Percentiles rank a stretch among this genome's conserved stretches.
These are phyloP conservation scores for Phalacrocorax pelagicus DNA, from an alignment of 2,113 vertebrate genomes.

Conservation along the genomic window DNA sequence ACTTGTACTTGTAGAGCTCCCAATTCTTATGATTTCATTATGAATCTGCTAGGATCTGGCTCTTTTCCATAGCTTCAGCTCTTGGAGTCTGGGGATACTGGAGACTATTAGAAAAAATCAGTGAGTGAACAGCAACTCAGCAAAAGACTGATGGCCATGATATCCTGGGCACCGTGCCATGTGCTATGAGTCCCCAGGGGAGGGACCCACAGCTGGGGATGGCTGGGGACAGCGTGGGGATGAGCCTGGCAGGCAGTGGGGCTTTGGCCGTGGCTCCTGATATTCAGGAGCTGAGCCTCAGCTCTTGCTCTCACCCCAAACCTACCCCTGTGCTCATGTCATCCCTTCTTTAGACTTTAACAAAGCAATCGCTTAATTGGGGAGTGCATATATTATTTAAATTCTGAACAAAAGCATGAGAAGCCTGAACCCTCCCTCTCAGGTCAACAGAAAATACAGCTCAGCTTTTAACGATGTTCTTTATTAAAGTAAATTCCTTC, in stretches of 20 bases:
- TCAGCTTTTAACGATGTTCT: neutral
- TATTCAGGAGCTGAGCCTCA: fast-evolving
- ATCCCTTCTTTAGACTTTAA: neutral
- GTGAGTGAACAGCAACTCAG: neutral
- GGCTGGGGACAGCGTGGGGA: neutral
- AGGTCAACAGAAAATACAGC: neutral
- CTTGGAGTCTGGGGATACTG: neutral
- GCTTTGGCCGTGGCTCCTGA: neutral
- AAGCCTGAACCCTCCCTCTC: neutral
- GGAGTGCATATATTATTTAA: fast-evolving
- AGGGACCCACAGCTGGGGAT: neutral
- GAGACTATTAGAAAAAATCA: neutral
- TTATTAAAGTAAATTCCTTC: neutral
- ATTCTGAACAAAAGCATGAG: neutral
- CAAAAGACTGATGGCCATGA: neutral
- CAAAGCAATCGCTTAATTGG: neutral
- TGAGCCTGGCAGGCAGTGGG: neutral
- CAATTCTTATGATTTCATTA: neutral
- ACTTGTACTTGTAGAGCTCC: neutral
- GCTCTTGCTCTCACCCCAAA: neutral
- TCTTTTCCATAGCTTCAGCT: neutral
- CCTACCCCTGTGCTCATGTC: neutral
- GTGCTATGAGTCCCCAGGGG: neutral
- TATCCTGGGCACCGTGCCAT: neutral
- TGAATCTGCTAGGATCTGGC: neutral